Evolutionary conservation across 2,888 invertebrate species (phyloP), one percentile per base, ranked within the genome.

Genomic region (Patella pellucida): DNA sequence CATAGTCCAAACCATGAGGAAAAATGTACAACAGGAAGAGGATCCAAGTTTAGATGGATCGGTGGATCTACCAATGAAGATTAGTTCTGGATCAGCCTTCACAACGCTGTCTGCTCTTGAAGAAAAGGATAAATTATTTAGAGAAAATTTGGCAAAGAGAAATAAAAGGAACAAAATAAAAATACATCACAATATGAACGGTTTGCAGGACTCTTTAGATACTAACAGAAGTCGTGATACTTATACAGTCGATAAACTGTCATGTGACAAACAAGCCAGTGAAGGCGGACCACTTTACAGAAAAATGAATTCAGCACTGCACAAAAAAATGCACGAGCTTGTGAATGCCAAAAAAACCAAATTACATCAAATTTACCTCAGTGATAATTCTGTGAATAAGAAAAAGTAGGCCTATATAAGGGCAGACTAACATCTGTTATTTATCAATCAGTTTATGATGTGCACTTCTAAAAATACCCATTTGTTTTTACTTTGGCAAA

Each of bases 21-120:
- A 31, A 15, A 62, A 70, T 9, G 52, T 52, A 72, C 76, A 69
- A 76, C 77, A 68, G 76, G 77, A 73, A 79, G 79, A 78, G 76
- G 19, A 50, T n/a, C 16, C 16, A 51, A 27, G 51, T 27, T 69
- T 41, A 69, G 51, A 62, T 4, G 62, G 12, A 23, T n/a, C 19
- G 14, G n/a, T 52, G 31, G 41, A 75, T 54, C 71, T 56, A 19
- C 75, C 75, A 23, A 72, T 75, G 56, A 52, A 69, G 7, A 52
- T 75, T 52, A 75, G 75, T 54, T 56, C 68, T n/a, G 72, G 68
- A 4, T 72, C 75, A 0, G 69, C 16, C 19, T 54, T 68, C 15
- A 75, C 75, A 0, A 72, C 72, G 7, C 52, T 75, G 27, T 69
- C 23, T n/a, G 54, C 14, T 12, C 62, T 62, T 3, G 12, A 62